phyloP scores from a whole-genome alignment of 1,140 invertebrate species.

The Pachyrhynchus sulphureomaculatus region DNA sequence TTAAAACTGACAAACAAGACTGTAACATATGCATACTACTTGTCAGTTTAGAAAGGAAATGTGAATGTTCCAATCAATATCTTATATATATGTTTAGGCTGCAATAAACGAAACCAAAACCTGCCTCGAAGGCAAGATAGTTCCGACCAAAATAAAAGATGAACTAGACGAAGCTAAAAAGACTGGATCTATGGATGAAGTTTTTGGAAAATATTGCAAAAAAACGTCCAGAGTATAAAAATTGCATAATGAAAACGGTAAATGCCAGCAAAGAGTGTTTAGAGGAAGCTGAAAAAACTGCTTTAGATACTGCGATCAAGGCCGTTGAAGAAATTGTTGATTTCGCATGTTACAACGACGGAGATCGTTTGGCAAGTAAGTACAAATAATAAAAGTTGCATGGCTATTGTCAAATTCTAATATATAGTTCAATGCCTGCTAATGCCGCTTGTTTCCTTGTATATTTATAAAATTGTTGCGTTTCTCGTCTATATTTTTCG shows the following conservation, averaged over 20 bases:
- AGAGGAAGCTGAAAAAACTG: constrained; percentile 59
- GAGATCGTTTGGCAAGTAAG: constrained; percentile 77
- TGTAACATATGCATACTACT: neutral
- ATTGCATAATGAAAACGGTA: constrained; percentile 64
- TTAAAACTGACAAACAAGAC: neutral
- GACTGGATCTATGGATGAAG: constrained; percentile 59
- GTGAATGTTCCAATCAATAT: neutral
- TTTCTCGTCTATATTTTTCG: no score
- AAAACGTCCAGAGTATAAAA: constrained; percentile 60
- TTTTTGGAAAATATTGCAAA: constrained; percentile 69
- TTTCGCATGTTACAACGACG: constrained; percentile 76
- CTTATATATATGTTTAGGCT: constrained; percentile 36
- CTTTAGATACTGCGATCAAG: constrained; percentile 60
- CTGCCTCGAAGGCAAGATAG: constrained; percentile 36
- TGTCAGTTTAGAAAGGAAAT: neutral
- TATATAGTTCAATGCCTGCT: no score
- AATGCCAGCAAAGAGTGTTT: constrained; percentile 63
- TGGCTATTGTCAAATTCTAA: no score
- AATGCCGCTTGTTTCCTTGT: no score
- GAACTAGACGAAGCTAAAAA: constrained; percentile 62
- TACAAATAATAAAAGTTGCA: no score
- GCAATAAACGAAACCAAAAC: constrained; percentile 40
- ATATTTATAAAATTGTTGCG: no score
- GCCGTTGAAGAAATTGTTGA: constrained; percentile 65
- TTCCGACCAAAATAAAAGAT: constrained; percentile 49